Base-by-base conservation (phyloP, 2,113 vertebrate species). In the Entelurus aequoreus region DNA sequence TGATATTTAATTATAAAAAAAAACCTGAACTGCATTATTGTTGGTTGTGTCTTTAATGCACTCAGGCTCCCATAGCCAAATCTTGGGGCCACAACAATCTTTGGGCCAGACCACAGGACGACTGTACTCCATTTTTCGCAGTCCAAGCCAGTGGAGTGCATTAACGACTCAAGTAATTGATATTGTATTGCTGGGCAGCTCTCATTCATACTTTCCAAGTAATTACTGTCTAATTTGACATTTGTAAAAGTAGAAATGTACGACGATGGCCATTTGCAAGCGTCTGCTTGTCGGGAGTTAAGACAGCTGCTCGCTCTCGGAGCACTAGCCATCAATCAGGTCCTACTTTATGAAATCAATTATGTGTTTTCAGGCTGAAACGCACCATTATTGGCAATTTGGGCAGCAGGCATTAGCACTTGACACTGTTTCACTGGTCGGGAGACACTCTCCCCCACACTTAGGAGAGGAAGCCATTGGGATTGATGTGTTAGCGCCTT, bases 271-370 rank as follows among this genome's bases (percentile, higher is more conserved):
- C 28, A n/a, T 52, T 52, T 42, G 49, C 38, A 49, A 54, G 54
- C 37, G 38, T 44, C 28, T 59, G 62, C 47, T 50, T 62, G 46
- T 66, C 52, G 6, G 11, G 50, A 76, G 50, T 59, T 38, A 62
- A 73, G 13, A 36, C 72, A 60, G 55, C 37, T 61, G 72, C 63
- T 52, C 47, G 42, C 46, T 63, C 44, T 48, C 13, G 8, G 36
- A 47, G 38, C 48, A 46, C 15, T 48, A 53, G 51, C 62, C 48
- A 58, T 42, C 28, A 51, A 65, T 65, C 40, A 44, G 5, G 60
- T 15, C 37, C 60, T 9, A 28, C 54, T 66, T 81, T 48, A 60
- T 73, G 70, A 67, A 62, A 35, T 71, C 51, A 75, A 40, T 53
- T 59, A 40, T 28, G 50, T 42, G 28, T 53, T 59, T 66, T 60